Evolutionary conservation across 2,888 invertebrate species (phyloP).

Genomic region (Choreutis nemorana): DNA sequence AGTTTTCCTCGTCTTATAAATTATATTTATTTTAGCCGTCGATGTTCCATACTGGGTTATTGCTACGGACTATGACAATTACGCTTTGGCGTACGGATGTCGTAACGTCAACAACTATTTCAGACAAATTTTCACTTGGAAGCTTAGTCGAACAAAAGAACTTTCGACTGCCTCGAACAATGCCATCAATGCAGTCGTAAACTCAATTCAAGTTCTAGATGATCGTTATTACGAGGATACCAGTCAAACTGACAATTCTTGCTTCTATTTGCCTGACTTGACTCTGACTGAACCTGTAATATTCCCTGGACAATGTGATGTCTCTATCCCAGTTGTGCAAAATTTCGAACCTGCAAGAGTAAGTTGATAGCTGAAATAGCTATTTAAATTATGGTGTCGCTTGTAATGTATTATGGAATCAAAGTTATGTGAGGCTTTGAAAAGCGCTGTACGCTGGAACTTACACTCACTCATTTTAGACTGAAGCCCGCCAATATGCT

Average conservation of each 20-base stretch:
- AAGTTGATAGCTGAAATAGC: slow-evolving; percentile 14
- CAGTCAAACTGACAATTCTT: slow-evolving; percentile 31
- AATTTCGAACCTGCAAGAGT: slow-evolving; percentile 31
- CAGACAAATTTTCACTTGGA: slow-evolving; percentile 52
- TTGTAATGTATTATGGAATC: too few relatives aligned
- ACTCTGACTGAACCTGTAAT: slow-evolving; percentile 29
- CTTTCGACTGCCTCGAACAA: slow-evolving; percentile 16
- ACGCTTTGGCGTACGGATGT: slow-evolving; percentile 36
- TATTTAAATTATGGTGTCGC: too few relatives aligned
- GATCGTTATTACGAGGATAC: slow-evolving; percentile 31
- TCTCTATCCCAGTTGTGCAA: slow-evolving; percentile 24
- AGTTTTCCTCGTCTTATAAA: neutral
- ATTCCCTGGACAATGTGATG: slow-evolving; percentile 36
- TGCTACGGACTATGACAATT: slow-evolving; percentile 64
- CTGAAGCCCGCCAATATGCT: too few relatives aligned
- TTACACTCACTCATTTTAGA: too few relatives aligned
- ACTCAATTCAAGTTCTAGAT: slow-evolving; percentile 23
- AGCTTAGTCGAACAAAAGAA: slow-evolving; percentile 31
- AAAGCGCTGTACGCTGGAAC: too few relatives aligned
- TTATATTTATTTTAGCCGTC: neutral
- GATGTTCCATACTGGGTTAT: slow-evolving; percentile 53
- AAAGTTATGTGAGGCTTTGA: too few relatives aligned
- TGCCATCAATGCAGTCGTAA: slow-evolving; percentile 24
- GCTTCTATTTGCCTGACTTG: slow-evolving; percentile 38
- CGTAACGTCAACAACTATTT: slow-evolving; percentile 17